Conservation (phyloP, 2,797 vertebrate genomes). For the Odontamblyopus rebecca region DNA sequence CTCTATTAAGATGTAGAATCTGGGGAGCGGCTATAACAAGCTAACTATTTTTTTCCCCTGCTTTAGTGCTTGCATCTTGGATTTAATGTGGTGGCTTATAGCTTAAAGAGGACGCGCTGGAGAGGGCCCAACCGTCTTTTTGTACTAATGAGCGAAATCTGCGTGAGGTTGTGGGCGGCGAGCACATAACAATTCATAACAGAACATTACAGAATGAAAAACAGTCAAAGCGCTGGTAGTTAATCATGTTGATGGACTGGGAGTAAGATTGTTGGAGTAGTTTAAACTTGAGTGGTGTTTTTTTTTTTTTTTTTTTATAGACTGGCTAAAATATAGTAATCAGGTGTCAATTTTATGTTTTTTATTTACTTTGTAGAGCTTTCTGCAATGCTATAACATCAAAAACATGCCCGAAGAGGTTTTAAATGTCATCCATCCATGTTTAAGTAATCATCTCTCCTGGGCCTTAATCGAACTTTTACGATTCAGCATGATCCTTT, state of each 20-base stretch:
- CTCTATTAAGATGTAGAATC: slow-evolving; percentile 29
- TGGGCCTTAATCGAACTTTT: too few species aligned
- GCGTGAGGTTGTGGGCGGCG: slow-evolving; percentile 50
- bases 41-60: slow-evolving; percentile 15
- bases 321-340: slow-evolving; percentile 12
- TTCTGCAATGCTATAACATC: too few species aligned
- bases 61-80: slow-evolving; percentile 18
- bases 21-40: slow-evolving; percentile 20
- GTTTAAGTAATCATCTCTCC: too few species aligned
- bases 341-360: slow-evolving; percentile 27
- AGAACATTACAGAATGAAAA: slow-evolving; percentile 30
- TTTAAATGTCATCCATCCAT: too few species aligned
- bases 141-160: slow-evolving; percentile 56
- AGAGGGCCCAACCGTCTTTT: slow-evolving; percentile 36
- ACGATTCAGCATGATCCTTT: too few species aligned
- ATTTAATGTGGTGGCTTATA: slow-evolving; percentile 16
- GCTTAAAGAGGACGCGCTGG: slow-evolving; percentile 40
- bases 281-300: neutral
- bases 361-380: too few species aligned
- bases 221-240: slow-evolving; percentile 53
- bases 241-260: slow-evolving; percentile 60
- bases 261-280: slow-evolving; percentile 31
- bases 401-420: too few species aligned
- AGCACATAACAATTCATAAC: slow-evolving; percentile 56
- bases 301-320: slow-evolving; percentile 13